phyloP scores from a whole-genome alignment of 2,888 invertebrate genomes.

The Apodemia zela region DNA sequence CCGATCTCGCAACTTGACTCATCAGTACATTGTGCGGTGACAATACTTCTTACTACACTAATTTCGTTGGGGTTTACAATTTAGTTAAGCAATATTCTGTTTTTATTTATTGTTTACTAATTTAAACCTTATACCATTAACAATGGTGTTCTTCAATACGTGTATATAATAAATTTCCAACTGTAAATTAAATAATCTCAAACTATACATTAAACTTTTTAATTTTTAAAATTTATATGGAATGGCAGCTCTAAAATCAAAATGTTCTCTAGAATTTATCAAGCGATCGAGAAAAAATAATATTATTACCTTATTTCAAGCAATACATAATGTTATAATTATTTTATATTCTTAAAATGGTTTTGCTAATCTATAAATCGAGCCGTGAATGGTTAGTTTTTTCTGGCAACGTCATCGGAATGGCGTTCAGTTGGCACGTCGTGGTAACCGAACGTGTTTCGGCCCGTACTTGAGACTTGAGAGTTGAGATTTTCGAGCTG shows the following conservation, averaged over 20 bases:
- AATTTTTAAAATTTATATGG: neutral
- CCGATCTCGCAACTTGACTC: too few relatives aligned
- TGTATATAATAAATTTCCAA: too few relatives aligned
- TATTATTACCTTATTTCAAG: neutral
- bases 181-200: too few relatives aligned
- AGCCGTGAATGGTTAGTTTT: conserved; percentile 12
- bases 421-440: conserved; percentile 33
- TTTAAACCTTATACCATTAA: too few relatives aligned
- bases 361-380: neutral
- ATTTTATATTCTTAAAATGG: neutral
- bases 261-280: neutral
- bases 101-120: too few relatives aligned
- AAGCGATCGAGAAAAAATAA: neutral
- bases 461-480: neutral
- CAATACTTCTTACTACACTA: too few relatives aligned
- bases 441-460: conserved; percentile 12
- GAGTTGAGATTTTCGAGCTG: conserved; percentile 27
- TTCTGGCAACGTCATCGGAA: conserved; percentile 37
- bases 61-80: too few relatives aligned
- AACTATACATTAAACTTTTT: too few relatives aligned
- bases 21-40: too few relatives aligned
- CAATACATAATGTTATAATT: neutral
- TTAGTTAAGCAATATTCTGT: too few relatives aligned
- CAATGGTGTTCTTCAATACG: too few relatives aligned
- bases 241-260: neutral